Percentiles rank a stretch among this genome's conserved stretches.
Evolutionary conservation across 2,797 vertebrate species (phyloP).

Genomic region (Menidia menidia): DNA sequence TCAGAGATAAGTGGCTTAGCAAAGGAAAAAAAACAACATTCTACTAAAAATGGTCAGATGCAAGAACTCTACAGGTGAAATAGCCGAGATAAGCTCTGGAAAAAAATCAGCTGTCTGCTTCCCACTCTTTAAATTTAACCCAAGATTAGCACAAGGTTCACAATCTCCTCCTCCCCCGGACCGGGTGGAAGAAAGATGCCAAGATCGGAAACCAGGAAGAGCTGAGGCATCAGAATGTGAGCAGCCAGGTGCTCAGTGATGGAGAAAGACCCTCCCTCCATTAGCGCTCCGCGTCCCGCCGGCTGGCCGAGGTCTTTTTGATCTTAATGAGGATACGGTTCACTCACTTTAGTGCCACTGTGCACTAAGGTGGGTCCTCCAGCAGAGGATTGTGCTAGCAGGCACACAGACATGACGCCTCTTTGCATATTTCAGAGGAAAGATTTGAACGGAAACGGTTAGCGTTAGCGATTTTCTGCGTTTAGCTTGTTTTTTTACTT

Average conservation of each 20-base stretch:
- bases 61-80: too few species aligned
- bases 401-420: constrained; percentile 3
- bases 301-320: constrained; percentile 42
- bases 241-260: constrained; percentile 52
- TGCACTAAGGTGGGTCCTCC: not conserved
- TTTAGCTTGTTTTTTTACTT: constrained; percentile 44
- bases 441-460: not conserved
- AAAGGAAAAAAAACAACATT: too few species aligned
- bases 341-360: not conserved
- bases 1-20: too few species aligned
- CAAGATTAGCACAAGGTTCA: too few species aligned
- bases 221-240: not conserved
- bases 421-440: not conserved
- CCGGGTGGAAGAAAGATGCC: too few species aligned
- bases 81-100: too few species aligned
- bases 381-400: constrained; percentile 20
- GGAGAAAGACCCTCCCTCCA: constrained; percentile 59
- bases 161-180: too few species aligned
- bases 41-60: too few species aligned
- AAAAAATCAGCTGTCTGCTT: too few species aligned
- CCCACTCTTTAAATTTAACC: too few species aligned
- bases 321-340: constrained; percentile 49
- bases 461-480: not conserved
- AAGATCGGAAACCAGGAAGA: too few species aligned
- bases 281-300: constrained; percentile 30